phyloP scores from a whole-genome alignment of 2,888 invertebrate genomes.

The Rapana venosa region DNA sequence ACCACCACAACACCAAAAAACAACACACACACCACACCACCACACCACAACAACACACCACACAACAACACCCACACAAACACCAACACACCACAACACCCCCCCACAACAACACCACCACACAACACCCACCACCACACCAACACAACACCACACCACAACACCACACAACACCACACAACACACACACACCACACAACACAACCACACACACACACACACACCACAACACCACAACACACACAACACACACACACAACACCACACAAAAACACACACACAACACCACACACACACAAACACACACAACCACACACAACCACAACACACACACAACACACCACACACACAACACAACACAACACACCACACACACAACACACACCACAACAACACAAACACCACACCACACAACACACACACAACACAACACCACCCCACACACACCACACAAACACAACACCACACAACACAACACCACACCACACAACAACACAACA shows the following conservation, averaged over 20 bases:
- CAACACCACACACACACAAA: background rate
- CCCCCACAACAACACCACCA: too few species aligned
- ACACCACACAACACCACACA: conserved; percentile 12
- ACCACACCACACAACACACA: too few species aligned
- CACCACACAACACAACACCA: too few species aligned
- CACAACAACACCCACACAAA: background rate
- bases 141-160: too few species aligned
- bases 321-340: conserved; percentile 13
- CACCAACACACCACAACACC: conserved; percentile 23
- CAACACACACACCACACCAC: too few species aligned
- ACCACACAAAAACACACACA: background rate
- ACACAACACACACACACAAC: background rate
- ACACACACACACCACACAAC: conserved; percentile 20
- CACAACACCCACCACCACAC: too few species aligned
- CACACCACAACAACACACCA: too few species aligned
- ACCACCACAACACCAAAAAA: too few species aligned
- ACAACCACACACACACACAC: too few species aligned
- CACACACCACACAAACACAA: conserved; percentile 31
- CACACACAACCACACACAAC: conserved; percentile 28
- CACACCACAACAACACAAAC: conserved; percentile 18
- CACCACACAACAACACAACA: too few species aligned
- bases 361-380: background rate
- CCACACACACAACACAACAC: background rate
- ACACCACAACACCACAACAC: too few species aligned
- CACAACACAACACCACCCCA: background rate